phyloP scores from a whole-genome alignment of 2,113 vertebrate species.

The Cyanocitta stelleri region DNA sequence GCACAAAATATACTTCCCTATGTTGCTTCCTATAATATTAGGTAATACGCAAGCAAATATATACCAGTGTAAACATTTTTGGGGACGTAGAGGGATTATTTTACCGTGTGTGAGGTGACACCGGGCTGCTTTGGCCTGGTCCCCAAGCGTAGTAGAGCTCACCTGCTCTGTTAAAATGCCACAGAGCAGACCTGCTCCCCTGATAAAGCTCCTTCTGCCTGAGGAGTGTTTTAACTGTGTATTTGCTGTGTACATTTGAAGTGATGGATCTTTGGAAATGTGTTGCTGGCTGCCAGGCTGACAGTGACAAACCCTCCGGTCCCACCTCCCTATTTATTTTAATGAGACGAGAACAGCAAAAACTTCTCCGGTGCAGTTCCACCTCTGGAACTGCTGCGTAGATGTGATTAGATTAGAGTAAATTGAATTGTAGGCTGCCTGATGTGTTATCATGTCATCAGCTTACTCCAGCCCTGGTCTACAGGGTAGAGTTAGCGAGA shows the following conservation, averaged over 20 bases:
- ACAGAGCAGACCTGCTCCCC: neutral
- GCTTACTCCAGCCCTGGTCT: constrained; percentile 7
- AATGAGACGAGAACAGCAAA: constrained; percentile 49
- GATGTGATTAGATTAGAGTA: constrained; percentile 51
- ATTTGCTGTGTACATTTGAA: neutral
- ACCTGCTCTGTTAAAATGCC: neutral
- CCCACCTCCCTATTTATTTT: constrained; percentile 62
- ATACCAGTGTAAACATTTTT: constrained; percentile 17
- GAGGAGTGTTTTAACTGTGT: neutral
- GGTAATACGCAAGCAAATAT: constrained; percentile 2
- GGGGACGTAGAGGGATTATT: neutral
- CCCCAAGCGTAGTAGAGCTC: neutral
- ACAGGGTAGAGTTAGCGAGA: constrained; percentile 16
- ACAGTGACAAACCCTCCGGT: constrained; percentile 11
- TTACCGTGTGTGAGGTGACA: neutral
- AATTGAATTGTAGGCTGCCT: constrained; percentile 61
- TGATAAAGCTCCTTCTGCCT: neutral
- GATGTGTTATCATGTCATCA: constrained; percentile 58
- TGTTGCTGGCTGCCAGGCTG: constrained; percentile 16
- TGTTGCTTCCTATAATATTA: neutral
- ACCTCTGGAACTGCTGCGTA: constrained; percentile 15
- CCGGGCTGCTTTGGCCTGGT: neutral
- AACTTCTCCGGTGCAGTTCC: constrained; percentile 59
- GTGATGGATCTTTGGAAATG: neutral
- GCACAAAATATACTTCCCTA: constrained; percentile 63